phyloP scores from a whole-genome alignment of 2,797 vertebrate genomes.

The Halcyon chelicuti region DNA sequence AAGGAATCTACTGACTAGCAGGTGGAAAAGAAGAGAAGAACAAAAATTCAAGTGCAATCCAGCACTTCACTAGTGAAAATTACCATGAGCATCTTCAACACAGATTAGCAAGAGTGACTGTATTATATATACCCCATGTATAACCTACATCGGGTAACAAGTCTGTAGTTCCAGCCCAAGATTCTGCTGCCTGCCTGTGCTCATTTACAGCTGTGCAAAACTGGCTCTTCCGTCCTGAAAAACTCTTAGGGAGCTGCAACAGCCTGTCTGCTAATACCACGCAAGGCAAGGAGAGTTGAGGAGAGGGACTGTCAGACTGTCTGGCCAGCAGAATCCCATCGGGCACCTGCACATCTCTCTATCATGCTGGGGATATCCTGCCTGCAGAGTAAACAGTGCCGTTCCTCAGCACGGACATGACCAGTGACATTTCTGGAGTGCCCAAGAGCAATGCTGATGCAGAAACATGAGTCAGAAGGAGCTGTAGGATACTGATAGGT shows the following conservation, averaged over 20 bases:
- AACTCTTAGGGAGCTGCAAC: neutral
- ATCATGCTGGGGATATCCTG: fast-evolving
- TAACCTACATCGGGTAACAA: neutral
- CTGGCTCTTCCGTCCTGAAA: neutral
- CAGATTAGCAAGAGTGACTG: neutral
- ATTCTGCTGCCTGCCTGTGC: neutral
- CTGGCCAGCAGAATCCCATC: neutral
- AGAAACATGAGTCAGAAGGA: neutral
- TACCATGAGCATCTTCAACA: neutral
- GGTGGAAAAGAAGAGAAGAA: neutral
- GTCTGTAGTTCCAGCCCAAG: neutral
- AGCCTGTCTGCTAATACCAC: too few species aligned
- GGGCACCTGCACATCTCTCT: neutral
- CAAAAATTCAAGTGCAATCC: neutral
- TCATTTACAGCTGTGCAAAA: neutral
- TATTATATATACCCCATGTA: too few species aligned
- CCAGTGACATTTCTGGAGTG: neutral
- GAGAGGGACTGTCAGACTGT: neutral
- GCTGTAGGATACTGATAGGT: neutral
- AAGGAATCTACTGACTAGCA: neutral
- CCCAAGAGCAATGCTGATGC: neutral
- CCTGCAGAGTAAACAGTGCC: neutral
- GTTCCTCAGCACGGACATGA: fast-evolving
- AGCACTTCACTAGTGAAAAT: neutral
- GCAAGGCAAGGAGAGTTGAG: neutral